Evolutionary conservation across 2,888 invertebrate genomes (phyloP), one percentile per base, ranked within the genome.

Genomic region (Leptothorax acervorum): DNA sequence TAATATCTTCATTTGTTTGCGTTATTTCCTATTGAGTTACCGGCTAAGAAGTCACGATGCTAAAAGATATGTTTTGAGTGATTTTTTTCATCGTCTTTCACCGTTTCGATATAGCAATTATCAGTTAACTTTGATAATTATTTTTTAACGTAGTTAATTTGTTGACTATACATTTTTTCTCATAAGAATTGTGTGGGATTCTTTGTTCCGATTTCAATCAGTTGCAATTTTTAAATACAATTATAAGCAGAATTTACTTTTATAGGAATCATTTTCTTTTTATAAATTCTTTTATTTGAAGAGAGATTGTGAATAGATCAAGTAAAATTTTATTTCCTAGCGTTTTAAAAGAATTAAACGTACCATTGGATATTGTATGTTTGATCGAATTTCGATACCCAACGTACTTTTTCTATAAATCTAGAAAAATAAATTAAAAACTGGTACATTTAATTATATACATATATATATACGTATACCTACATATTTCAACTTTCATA

Each of bases 351-450:
- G 57, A 60, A 70, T 79, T 79, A 71, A 79, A 68, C 71, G 48
- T 71, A 18, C 31, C 60, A 48, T 48, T 48, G 35, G 71, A 57
- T 79, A 71, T 60, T 57, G 71, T 48, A 71, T 71, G 35, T 71
- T 71, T 71, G 35, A 79, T 78, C 28, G n/a, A 78, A 60, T 57
- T 71, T 60, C 35, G 9, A 79, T 70, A 70, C n/a, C 28, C 28
- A 45, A 60, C 35, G 18, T 42, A 53, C 53, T 70, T 45, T 78
- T 57, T 42, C 70, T 45, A 45, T 12, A 15, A 35, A 45, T n/a
- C 45, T 71, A 57, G 78, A 57, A 45, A 57, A 57, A 45, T 48
- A 42, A 79, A 60, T 79, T 79, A 45, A 79, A 71, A 39, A 71
- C 28, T 45, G 48, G 18, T 60, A 73, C 18, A 73, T 79, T 79